Base-by-base conservation (phyloP, 2,888 invertebrate genomes). In the Drosophila antonietae region DNA sequence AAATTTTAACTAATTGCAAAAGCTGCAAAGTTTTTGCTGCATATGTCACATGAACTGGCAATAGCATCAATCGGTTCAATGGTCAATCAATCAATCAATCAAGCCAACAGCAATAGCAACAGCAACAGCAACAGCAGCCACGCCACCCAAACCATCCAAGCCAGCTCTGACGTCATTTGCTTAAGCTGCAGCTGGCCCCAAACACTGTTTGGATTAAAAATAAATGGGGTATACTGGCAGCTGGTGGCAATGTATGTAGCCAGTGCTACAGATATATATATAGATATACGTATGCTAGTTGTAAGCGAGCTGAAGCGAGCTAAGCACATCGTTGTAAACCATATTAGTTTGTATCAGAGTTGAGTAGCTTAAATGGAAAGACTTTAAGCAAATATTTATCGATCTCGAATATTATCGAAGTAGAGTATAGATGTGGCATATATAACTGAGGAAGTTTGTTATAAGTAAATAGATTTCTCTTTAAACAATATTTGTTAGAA, bases 61-160 rank as follows among this genome's bases (percentile, higher is more conserved):
- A 47, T 9, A 46, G 31, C 67, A 31, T 66, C 37, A 60, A 46
- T 73, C 57, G 43, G 4, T 55, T 59, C 49, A 73, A 20, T 23
- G 18, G 15, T 60, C 74, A 78, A 65, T 62, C 69, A 68, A 69
- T 69, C 78, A 78, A 62, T 58, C 62, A 63, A 20, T 8, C 51
- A 35, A 52, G 52, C 52, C 52, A 53, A 37, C 15, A 60, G 20
- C 51, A 43, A 23, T 15, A 46, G 23, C 47, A 43, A 31, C 15
- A 60, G 20, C 51, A 43, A 23, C 8, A 46, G 23, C 47, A 43
- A 31, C 31, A 47, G n/a, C 49, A 51, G 49, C 52, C 39, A 28
- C 3, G 15, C 15, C 46, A 43, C 15, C 23, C 28, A 28, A 23
- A 28, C 23, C 49, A 37, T 14, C 31, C 10, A 2, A 12, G 9